Base-by-base conservation (phyloP, 2,888 invertebrate species). In the Rapana venosa region DNA sequence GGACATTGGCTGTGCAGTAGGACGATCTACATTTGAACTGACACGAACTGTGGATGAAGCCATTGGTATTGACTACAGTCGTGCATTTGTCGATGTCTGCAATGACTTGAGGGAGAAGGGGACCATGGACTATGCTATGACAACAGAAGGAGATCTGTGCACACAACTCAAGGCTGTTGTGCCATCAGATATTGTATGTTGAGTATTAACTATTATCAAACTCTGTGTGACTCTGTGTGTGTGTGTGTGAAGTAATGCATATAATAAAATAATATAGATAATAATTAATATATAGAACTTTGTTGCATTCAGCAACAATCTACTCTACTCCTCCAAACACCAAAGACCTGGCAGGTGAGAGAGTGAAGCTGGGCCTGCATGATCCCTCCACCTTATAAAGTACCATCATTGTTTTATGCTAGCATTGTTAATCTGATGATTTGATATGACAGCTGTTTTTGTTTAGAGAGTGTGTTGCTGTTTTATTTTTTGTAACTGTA, bases 1-100 rank as follows among this genome's bases (percentile, higher is more conserved):
- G 83, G 96, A 96, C 90, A 94, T 96, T 91, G 96, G 96, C n/a
- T 96, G 96, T 94, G 96, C 96, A 56, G 96, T 96, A 8, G 96
- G 96, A 0, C 90, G 96, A 79, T 95, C 95, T 85, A 92, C 94
- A 0, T 96, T 96, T 94, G 96, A 96, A 90, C 91, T 96, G 87
- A 91, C 95, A 0, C 90, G 93, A 58, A 90, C 89, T 30, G 95
- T 96, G 92, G 92, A 94, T 17, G 94, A 95, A 87, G 96, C 95
- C 11, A 92, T 96, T 15, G 96, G 96, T 13, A 93, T 96, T 30
- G 96, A 96, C 91, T 96, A 94, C 92, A 96, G 96, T 91, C 93
- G 94, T 70, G 93, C 94, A 1, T 96, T 96, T 92, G 93, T 96
- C 11, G 93, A 96, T 91, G 93, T 93, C 0, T 96, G 96, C 91